These are phyloP conservation scores for Mus caroli DNA, from an alignment of 2,797 vertebrate species.

Conservation along the genomic window DNA sequence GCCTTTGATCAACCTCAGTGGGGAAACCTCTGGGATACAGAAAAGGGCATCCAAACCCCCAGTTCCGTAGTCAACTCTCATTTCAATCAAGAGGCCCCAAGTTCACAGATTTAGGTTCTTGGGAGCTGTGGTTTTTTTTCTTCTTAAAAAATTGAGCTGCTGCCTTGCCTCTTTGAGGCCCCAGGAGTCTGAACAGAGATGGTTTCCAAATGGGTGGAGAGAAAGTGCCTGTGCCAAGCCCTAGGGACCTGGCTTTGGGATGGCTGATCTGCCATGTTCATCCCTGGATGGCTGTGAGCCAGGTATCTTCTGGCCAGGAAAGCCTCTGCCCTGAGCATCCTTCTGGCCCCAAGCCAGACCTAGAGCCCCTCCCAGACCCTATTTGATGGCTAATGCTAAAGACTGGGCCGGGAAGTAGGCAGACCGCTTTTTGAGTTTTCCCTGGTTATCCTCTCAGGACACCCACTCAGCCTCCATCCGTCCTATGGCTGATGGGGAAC, in stretches of 20 bases:
- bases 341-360: background rate
- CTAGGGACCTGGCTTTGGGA: background rate
- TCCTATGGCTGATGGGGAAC: rapidly evolving
- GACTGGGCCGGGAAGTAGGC: rapidly evolving
- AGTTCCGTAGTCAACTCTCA: background rate
- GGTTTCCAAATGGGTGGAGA: background rate
- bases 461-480: background rate
- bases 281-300: background rate
- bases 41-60: background rate
- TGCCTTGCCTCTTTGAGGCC: background rate
- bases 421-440: background rate
- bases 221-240: background rate
- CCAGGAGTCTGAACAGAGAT: background rate
- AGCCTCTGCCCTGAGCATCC: rapidly evolving
- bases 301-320: background rate
- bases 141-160: background rate
- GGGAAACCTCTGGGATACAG: conserved; percentile 10
- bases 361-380: background rate
- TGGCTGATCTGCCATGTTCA: background rate
- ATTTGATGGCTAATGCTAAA: background rate
- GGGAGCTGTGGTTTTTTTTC: background rate
- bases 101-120: background rate
- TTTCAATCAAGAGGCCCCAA: background rate
- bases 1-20: background rate
- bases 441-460: background rate